Conservation (phyloP, 2,113 vertebrate species). For the Ranitomeya imitator region DNA sequence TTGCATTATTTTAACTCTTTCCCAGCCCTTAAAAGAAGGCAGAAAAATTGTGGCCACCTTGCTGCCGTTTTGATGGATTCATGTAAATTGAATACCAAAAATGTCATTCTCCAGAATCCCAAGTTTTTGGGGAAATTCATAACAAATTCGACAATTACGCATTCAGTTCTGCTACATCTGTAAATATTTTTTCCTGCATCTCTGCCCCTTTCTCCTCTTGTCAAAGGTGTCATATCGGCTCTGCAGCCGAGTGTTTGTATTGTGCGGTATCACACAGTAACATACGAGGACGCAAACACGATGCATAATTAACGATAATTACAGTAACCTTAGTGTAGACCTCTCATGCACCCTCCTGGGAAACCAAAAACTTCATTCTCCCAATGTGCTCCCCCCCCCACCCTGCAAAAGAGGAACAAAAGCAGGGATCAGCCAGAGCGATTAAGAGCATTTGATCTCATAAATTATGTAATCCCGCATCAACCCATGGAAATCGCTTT, state of each 20-base stretch:
- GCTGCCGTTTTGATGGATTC: no score
- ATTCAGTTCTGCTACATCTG: not conserved
- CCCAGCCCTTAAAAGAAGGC: no score
- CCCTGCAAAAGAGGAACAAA: not conserved
- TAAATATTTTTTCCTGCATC: not conserved
- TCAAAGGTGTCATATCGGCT: not conserved
- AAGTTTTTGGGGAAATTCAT: no score
- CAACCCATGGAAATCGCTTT: constrained; percentile 5
- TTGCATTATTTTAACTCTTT: no score
- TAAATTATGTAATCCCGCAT: constrained; percentile 40
- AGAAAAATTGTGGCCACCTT: no score
- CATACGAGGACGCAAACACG: constrained; percentile 7
- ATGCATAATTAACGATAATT: constrained; percentile 38
- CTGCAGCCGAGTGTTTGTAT: not conserved
- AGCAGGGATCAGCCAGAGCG: constrained; percentile 10
- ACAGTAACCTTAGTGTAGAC: constrained; percentile 28
- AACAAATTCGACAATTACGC: not conserved
- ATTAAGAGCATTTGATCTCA: constrained; percentile 48
- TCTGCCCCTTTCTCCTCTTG: not conserved
- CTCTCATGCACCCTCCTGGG: not conserved
- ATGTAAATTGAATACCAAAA: no score
- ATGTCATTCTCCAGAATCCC: no score
- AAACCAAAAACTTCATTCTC: constrained; percentile 28
- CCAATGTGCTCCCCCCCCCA: not conserved
- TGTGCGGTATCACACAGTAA: not conserved